A percentile compares a stretch with the other conserved stretches of the same genome.
Conservation (phyloP, 2,797 vertebrate species). For the Odontamblyopus rebecca region DNA sequence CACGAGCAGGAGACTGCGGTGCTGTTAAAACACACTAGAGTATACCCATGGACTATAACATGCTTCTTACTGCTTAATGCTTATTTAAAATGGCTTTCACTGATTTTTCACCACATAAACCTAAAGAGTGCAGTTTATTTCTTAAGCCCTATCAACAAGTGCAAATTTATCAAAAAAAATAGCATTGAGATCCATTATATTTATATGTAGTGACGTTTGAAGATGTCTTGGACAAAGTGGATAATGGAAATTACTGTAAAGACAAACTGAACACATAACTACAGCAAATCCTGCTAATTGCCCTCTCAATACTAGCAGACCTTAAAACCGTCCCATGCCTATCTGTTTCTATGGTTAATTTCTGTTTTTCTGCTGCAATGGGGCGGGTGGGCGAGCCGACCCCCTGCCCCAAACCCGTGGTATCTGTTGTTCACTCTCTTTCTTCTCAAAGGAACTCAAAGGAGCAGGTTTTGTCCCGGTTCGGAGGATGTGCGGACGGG, state of each 20-base stretch:
- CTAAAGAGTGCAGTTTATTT: background rate
- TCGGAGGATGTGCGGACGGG: slow-evolving; percentile 2
- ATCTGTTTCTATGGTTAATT: slow-evolving; percentile 56
- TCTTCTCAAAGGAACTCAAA: slow-evolving; percentile 33
- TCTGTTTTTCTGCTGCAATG: slow-evolving; percentile 60
- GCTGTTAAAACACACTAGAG: background rate
- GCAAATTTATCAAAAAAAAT: background rate
- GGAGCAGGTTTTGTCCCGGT: slow-evolving; percentile 10
- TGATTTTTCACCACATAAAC: too few relatives aligned
- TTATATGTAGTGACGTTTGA: background rate
- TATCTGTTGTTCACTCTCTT: slow-evolving; percentile 35
- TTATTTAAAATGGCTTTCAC: too few relatives aligned
- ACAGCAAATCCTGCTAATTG: background rate
- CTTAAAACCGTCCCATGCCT: slow-evolving; percentile 43
- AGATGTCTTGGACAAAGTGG: background rate
- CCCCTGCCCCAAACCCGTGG: slow-evolving; percentile 23
- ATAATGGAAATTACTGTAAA: background rate
- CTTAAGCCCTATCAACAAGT: background rate
- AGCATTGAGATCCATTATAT: background rate
- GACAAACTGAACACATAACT: background rate
- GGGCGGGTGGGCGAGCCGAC: slow-evolving; percentile 39
- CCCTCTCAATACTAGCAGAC: background rate
- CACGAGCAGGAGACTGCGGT: background rate
- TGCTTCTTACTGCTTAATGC: background rate
- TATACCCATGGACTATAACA: background rate